Evolutionary conservation across 2,888 invertebrate species (phyloP), one percentile per base, ranked within the genome.

Genomic region (Leptinotarsa rubiginosa): DNA sequence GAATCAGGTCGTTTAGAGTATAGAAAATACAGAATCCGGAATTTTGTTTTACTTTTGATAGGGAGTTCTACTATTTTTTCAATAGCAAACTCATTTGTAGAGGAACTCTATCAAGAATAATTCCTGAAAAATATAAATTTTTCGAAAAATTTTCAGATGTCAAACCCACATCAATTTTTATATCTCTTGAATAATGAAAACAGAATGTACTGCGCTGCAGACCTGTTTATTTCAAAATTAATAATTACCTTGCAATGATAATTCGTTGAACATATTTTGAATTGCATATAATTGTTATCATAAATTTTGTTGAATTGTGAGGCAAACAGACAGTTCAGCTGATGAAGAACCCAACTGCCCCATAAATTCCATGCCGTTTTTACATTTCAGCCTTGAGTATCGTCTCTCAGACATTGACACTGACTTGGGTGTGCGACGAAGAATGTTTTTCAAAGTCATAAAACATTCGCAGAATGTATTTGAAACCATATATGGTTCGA

Each of bases 391-490:
- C 68, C 68, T 68, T 68, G 54, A 41, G 18, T n/a, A 41, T 25
- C 41, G 18, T 68, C n/a, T 54, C 54, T 41, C 54, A 68, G 67
- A 16, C 49, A 67, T 50, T 67, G 50, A 54, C 68, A 54, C 41
- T 68, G 68, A n/a, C 50, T 65, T 65, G 65, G 65, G 49, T 62
- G 62, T 62, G 62, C n/a, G 16, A n/a, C 31, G 41, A 31, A 62
- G 62, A 62, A 62, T 62, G 41, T 62, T 25, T 16, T 13, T 62
- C 62, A 41, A 62, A 62, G 15, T 31, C 7, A 62, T 41, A 5
- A 62, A 62, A 62, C n/a, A 10, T 62, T 5, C 12, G 59, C 13
- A 25, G 15, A 20, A 59, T 22, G 20, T 25, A 62, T 31, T 62
- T n/a, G 7, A 41, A 41, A 62, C 62, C 10, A 22, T 31, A 62